phyloP scores from a whole-genome alignment of 2,888 invertebrate species.

The Euzetes globulus region DNA sequence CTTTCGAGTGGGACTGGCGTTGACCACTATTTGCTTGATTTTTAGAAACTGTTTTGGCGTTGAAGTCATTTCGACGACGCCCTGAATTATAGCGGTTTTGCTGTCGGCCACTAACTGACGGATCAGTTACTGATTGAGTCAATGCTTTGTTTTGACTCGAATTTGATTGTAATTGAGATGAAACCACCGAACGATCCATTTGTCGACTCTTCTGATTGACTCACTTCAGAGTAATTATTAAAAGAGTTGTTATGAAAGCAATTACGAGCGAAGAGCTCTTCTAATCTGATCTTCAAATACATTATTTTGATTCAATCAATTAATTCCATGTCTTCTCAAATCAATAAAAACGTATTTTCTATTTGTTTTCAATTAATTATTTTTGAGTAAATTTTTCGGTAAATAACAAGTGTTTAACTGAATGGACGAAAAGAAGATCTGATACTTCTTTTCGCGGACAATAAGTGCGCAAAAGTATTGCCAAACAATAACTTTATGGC shows the following conservation, averaged over 20 bases:
- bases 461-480: neutral
- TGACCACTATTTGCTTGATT: neutral
- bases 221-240: neutral
- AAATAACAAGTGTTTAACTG: neutral
- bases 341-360: neutral
- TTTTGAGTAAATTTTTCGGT: neutral
- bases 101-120: slow-evolving; percentile 14
- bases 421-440: neutral
- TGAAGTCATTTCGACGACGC: slow-evolving; percentile 3
- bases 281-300: neutral
- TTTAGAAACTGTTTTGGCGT: neutral
- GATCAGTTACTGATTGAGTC: slow-evolving; percentile 9
- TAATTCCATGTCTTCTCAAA: slow-evolving; percentile 9
- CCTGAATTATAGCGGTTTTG: neutral
- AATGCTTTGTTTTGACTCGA: neutral
- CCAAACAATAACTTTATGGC: neutral
- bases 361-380: neutral
- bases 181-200: neutral
- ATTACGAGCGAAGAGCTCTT: slow-evolving; percentile 20
- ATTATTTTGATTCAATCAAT: neutral
- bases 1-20: neutral
- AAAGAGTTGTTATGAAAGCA: neutral
- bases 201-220: neutral
- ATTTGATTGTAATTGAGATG: neutral
- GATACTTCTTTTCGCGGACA: neutral